Evolutionary conservation across 1,140 invertebrate species (phyloP).

Genomic region (Ceratitis capitata): DNA sequence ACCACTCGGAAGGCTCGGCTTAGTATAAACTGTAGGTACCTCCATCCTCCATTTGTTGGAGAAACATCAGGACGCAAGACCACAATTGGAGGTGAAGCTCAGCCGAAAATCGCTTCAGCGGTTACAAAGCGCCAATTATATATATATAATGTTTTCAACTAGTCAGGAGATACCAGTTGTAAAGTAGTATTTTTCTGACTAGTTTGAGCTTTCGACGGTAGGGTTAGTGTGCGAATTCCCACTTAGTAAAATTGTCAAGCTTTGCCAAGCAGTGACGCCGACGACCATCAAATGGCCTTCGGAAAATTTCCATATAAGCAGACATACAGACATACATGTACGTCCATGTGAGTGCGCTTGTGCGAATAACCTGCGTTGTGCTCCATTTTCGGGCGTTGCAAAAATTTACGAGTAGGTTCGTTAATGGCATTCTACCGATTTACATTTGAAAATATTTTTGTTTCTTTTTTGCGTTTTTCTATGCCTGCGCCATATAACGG

Average conservation of each 20-base stretch:
- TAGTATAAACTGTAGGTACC: too few relatives aligned
- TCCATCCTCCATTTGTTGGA: too few relatives aligned
- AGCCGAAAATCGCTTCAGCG: not conserved
- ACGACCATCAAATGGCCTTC: slow-evolving; percentile 4
- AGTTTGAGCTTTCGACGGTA: not conserved
- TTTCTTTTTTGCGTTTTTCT: too few relatives aligned
- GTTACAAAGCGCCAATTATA: not conserved
- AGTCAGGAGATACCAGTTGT: too few relatives aligned
- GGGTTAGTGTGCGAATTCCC: not conserved
- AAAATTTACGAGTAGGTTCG: not conserved
- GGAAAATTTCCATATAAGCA: not conserved
- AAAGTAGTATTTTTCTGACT: not conserved
- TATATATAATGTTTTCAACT: too few relatives aligned
- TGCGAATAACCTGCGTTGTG: not conserved
- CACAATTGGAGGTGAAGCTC: not conserved
- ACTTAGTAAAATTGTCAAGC: not conserved
- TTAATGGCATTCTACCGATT: not conserved
- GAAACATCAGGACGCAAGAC: not conserved
- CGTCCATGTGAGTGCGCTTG: not conserved
- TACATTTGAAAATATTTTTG: not conserved
- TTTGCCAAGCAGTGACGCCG: not conserved
- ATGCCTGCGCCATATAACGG: not conserved
- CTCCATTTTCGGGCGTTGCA: not conserved
- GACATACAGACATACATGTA: not conserved
- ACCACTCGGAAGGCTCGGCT: too few relatives aligned